Percentiles rank a stretch among this genome's conserved stretches.
These are phyloP conservation scores for Parnassius apollo DNA, from an alignment of 2,888 invertebrate genomes.

Conservation along the genomic window DNA sequence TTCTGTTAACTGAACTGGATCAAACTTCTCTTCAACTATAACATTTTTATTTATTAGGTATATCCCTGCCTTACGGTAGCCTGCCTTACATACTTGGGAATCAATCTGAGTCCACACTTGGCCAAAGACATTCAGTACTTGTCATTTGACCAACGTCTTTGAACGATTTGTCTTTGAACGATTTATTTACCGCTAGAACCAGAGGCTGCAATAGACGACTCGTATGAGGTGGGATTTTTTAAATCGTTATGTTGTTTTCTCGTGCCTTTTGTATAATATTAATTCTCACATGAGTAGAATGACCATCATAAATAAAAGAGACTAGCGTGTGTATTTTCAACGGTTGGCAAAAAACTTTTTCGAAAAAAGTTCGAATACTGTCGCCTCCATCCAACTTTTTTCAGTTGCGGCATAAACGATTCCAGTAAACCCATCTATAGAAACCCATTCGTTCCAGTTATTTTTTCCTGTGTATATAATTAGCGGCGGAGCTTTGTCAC, in stretches of 20 bases:
- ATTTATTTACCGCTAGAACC: slow-evolving; percentile 34
- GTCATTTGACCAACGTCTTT: too few relatives aligned
- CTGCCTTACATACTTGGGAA: too few relatives aligned
- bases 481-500: slow-evolving; percentile 36
- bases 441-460: slow-evolving; percentile 41
- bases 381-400: slow-evolving; percentile 47
- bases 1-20: too few relatives aligned
- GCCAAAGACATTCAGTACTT: too few relatives aligned
- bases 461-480: slow-evolving; percentile 37
- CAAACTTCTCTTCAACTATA: too few relatives aligned
- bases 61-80: too few relatives aligned
- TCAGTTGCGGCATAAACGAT: slow-evolving; percentile 32
- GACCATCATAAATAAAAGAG: slow-evolving; percentile 29
- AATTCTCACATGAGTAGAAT: slow-evolving; percentile 29
- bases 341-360: slow-evolving; percentile 30
- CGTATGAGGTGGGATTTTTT: slow-evolving; percentile 34
- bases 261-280: slow-evolving; percentile 23
- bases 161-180: slow-evolving; percentile 19
- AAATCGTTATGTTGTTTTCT: slow-evolving; percentile 24
- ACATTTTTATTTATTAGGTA: too few relatives aligned
- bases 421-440: slow-evolving; percentile 31
- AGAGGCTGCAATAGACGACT: slow-evolving; percentile 35
- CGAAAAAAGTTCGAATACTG: slow-evolving; percentile 37
- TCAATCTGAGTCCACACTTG: too few relatives aligned
- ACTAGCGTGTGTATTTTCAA: slow-evolving; percentile 27